These are phyloP conservation scores for Psylliodes chrysocephalus DNA, from an alignment of 2,888 invertebrate genomes.

Conservation along the genomic window DNA sequence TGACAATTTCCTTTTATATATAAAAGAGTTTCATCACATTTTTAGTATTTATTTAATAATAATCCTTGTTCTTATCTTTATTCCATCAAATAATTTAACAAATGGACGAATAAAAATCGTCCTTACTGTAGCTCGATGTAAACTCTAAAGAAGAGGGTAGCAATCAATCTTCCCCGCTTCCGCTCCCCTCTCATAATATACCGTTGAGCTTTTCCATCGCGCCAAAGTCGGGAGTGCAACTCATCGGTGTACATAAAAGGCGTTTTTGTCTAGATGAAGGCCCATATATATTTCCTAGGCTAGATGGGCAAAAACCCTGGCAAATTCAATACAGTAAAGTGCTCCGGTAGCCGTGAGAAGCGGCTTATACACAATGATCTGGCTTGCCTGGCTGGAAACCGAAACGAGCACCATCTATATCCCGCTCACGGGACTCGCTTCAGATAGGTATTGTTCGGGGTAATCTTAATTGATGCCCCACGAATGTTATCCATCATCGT, in stretches of 20 bases:
- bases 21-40: no score
- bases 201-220: conserved; percentile 29
- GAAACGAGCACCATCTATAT: conserved; percentile 38
- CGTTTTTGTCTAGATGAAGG: conserved; percentile 44
- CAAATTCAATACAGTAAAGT: conserved; percentile 66
- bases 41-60: no score
- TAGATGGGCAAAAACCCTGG: conserved; percentile 59
- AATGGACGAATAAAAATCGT: neutral
- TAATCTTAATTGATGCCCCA: conserved; percentile 65
- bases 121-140: neutral
- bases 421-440: conserved; percentile 47
- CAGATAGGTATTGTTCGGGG: conserved; percentile 63
- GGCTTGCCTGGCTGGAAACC: conserved; percentile 38
- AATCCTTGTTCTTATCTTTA: no score
- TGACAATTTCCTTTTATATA: no score
- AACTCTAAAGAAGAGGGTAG: conserved; percentile 7
- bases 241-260: conserved; percentile 39
- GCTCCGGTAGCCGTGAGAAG: conserved; percentile 55
- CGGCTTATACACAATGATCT: conserved; percentile 48
- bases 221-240: conserved; percentile 47
- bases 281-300: conserved; percentile 52
- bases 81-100: neutral
- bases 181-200: conserved; percentile 19
- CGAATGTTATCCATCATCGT: conserved; percentile 64
- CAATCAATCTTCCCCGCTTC: conserved; percentile 22